phyloP scores from a whole-genome alignment of 2,113 vertebrate genomes.

The Hyla sarda region DNA sequence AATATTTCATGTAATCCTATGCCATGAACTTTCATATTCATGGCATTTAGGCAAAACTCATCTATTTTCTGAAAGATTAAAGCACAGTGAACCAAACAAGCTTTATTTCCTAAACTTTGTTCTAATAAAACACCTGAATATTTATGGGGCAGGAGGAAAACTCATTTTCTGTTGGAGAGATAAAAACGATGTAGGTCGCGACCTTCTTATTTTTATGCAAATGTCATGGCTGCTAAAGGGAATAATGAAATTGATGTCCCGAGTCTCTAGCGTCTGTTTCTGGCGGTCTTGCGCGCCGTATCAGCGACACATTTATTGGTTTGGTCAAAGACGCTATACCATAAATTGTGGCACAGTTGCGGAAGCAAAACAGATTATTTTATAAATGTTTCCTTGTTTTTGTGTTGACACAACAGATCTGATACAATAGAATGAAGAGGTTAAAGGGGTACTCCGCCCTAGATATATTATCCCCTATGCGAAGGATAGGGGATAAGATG shows the following conservation, averaged over 20 bases:
- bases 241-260: constrained; percentile 32
- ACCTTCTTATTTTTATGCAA: constrained; percentile 37
- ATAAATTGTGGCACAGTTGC: not conserved
- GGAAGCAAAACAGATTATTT: not conserved
- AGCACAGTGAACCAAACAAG: not conserved
- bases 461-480: too few relatives aligned
- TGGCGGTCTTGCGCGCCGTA: not conserved
- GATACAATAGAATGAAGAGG: not conserved
- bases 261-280: constrained; percentile 10
- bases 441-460: too few relatives aligned
- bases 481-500: too few relatives aligned
- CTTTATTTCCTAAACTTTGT: constrained; percentile 31
- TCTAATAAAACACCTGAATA: constrained; percentile 33
- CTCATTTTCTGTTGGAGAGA: constrained; percentile 23
- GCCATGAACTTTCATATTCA: constrained; percentile 37
- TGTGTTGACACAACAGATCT: not conserved
- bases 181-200: constrained; percentile 32
- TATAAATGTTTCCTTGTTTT: not conserved
- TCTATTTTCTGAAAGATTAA: constrained; percentile 35
- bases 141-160: constrained; percentile 35
- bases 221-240: constrained; percentile 13
- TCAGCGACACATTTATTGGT: constrained; percentile 5
- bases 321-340: not conserved
- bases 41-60: constrained; percentile 29
- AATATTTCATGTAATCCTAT: constrained; percentile 38